These are phyloP conservation scores for Antidorcas marsupialis DNA, from an alignment of 2,113 vertebrate species.

Conservation along the genomic window DNA sequence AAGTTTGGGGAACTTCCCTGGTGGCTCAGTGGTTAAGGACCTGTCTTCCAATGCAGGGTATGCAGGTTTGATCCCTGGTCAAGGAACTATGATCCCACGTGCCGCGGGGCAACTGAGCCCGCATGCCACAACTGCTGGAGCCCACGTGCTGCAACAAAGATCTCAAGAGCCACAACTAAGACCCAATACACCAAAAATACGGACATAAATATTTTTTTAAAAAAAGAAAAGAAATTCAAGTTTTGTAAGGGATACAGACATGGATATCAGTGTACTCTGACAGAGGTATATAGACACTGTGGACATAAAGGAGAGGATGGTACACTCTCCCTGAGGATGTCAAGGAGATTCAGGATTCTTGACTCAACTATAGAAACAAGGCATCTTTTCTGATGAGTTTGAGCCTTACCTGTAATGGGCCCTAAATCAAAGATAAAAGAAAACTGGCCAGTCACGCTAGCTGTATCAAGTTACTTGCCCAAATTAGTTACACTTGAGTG, in stretches of 20 bases:
- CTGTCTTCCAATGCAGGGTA: background rate
- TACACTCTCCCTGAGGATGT: background rate
- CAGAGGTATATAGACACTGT: background rate
- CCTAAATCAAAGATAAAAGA: background rate
- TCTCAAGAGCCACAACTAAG: background rate
- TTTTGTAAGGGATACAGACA: background rate
- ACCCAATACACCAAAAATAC: background rate
- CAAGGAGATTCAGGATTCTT: background rate
- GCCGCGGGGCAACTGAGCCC: background rate
- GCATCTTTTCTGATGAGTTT: background rate
- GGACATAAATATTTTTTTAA: background rate
- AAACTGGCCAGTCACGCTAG: background rate
- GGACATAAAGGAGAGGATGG: background rate
- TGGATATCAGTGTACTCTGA: background rate
- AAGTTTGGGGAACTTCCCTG: background rate
- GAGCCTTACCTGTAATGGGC: background rate
- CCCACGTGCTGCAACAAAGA: accelerated
- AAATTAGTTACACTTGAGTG: background rate
- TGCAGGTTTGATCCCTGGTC: accelerated
- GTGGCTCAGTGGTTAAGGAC: background rate
- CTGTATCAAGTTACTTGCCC: background rate
- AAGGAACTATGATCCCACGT: background rate
- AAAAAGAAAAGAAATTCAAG: background rate
- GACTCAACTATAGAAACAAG: background rate
- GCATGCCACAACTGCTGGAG: background rate